Evolutionary conservation across 2,797 vertebrate species (phyloP).

Genomic region (Micropoecilia bifurca): DNA sequence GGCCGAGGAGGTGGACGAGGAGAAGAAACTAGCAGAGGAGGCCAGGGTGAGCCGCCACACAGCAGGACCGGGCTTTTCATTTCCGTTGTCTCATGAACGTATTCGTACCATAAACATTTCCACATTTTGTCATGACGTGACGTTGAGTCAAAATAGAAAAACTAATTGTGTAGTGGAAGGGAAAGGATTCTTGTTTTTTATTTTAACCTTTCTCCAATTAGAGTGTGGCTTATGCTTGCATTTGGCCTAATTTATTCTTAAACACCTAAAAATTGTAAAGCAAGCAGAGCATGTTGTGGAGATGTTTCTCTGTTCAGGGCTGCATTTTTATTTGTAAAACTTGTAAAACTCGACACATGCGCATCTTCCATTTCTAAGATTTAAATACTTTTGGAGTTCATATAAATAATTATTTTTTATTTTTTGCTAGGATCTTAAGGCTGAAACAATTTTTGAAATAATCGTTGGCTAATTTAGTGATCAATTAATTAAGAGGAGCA

Average conservation of each 20-base stretch:
- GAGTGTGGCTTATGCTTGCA: background rate
- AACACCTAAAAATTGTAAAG: background rate
- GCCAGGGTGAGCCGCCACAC: conserved; percentile 85
- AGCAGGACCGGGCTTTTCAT: background rate
- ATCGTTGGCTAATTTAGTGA: too few relatives aligned
- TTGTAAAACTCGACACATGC: too few relatives aligned
- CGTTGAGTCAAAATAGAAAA: background rate
- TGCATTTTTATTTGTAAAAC: background rate
- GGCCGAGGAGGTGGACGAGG: conserved; percentile 93
- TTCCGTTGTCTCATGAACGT: background rate
- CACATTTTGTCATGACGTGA: background rate
- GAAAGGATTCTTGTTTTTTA: background rate
- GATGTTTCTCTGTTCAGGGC: background rate
- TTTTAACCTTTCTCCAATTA: background rate
- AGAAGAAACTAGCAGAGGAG: conserved; percentile 95
- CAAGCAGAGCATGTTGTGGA: background rate
- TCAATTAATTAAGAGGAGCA: too few relatives aligned
- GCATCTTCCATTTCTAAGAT: too few relatives aligned
- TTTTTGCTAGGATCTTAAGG: too few relatives aligned
- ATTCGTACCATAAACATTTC: background rate
- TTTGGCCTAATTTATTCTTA: background rate
- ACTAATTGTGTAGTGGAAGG: background rate
- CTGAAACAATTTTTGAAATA: too few relatives aligned
- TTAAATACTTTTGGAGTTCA: background rate
- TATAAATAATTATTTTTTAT: too few relatives aligned